phyloP scores from a whole-genome alignment of 2,797 vertebrate species.

The Bufotes viridis region DNA sequence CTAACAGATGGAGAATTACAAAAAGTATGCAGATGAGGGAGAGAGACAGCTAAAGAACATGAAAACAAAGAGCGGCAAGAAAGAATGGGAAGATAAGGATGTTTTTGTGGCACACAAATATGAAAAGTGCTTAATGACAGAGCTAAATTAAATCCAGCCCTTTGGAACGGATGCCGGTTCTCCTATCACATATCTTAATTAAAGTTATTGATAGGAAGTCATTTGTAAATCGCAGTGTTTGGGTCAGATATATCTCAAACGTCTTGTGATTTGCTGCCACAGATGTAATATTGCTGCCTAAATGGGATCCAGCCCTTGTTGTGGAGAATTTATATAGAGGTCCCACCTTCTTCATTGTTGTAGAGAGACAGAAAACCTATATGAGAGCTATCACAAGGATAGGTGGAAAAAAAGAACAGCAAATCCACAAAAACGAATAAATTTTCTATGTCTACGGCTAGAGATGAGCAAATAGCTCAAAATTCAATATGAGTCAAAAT shows the following conservation, averaged over 20 bases:
- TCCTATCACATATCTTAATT: constrained; percentile 36
- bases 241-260: background rate
- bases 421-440: background rate
- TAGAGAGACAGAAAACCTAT: background rate
- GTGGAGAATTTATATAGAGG: background rate
- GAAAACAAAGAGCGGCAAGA: constrained; percentile 53
- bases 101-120: constrained; percentile 52
- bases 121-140: constrained; percentile 50
- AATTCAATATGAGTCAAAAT: too few species aligned
- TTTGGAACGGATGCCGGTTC: constrained; percentile 11
- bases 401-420: background rate
- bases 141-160: constrained; percentile 26
- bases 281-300: background rate
- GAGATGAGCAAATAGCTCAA: too few species aligned
- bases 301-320: background rate
- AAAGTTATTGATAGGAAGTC: constrained; percentile 10
- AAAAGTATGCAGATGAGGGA: constrained; percentile 61
- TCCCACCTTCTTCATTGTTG: background rate
- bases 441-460: too few species aligned
- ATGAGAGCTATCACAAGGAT: background rate
- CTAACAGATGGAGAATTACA: constrained; percentile 62
- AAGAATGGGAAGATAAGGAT: constrained; percentile 55
- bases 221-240: constrained; percentile 31
- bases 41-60: constrained; percentile 14
- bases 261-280: background rate